A percentile compares a stretch with the other conserved stretches of the same genome.
Evolutionary conservation across 2,113 vertebrate species (phyloP).

Genomic region (Terrapene triunguis): DNA sequence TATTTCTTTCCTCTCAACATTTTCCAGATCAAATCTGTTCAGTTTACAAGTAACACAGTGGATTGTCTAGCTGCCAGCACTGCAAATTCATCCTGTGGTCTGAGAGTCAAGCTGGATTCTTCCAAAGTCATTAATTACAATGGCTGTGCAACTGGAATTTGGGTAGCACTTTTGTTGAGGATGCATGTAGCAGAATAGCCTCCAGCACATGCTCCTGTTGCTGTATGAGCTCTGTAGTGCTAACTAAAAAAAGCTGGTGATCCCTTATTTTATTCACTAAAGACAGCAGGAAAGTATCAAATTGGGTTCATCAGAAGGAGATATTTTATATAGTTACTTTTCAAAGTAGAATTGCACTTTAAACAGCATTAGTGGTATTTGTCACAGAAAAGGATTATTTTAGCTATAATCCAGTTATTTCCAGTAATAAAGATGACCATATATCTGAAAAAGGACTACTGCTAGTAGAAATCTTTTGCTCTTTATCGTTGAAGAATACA

Average conservation of each 20-base stretch:
- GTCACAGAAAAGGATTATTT: neutral
- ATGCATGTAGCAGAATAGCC: neutral
- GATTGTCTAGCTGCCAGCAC: neutral
- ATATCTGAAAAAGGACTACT: neutral
- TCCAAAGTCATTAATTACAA: neutral
- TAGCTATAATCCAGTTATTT: neutral
- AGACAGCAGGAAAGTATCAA: neutral
- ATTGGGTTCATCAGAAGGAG: neutral
- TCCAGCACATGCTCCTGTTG: neutral
- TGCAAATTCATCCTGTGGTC: neutral
- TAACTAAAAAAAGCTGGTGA: neutral
- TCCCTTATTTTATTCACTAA: neutral
- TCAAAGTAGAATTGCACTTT: neutral
- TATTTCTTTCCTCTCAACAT: constrained; percentile 11
- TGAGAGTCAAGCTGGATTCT: neutral
- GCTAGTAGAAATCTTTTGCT: neutral
- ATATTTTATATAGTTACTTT: neutral
- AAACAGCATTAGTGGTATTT: neutral
- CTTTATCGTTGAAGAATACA: neutral
- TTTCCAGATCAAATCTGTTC: neutral
- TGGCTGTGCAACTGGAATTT: neutral
- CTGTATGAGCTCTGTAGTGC: neutral
- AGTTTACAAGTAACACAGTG: neutral
- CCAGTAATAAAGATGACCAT: fast-evolving
- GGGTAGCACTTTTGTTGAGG: neutral